Evolutionary conservation across 2,888 invertebrate species (phyloP), one percentile per base, ranked within the genome.

Genomic region (Bruchidius siliquastri): DNA sequence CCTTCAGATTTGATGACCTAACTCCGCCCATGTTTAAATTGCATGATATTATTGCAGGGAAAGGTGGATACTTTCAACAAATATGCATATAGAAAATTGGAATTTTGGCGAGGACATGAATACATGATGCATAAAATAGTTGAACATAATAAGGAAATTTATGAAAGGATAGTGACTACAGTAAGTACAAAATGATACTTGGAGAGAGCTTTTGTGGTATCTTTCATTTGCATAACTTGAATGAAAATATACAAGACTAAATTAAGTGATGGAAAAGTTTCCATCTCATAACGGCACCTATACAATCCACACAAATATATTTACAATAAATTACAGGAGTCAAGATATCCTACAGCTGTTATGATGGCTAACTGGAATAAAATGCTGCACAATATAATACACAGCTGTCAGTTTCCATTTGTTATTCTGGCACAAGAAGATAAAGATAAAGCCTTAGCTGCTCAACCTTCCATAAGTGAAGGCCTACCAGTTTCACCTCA

Each of bases 391-490:
- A 80, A 81, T 74, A 77, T 86, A 70, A 73, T 79, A 26, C 75
- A 81, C 70, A 77, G 77, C 71, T 79, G 81, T 30, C 83, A 81
- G 78, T 84, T 78, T 78, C 85, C 85, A 0, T 73, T 84, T 10
- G 74, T 77, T 22, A 77, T 84, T 20, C 79, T 83, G 10, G 66
- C 77, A n/a, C 83, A 83, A 76, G 76, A 78, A 68, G 79, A 80
- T 26, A 71, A 81, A 21, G 86, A 86, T 74, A 75, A 79, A 30
- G 72, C 79, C 6, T 71, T 85, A 20, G 75, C 75, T 32, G 77
- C 80, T 70, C 78, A 81, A 76, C 83, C 83, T 0, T 84, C 85
- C 0, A 84, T 86, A 49, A 84, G 83, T 74, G 21, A 70, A 18
- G 21, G 69, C 22, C 26, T 69, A n/a, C 20, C 66, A 30, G 2